Evolutionary conservation across 2,797 vertebrate species (phyloP), one percentile per base, ranked within the genome.

Genomic region (Myotis planiceps): DNA sequence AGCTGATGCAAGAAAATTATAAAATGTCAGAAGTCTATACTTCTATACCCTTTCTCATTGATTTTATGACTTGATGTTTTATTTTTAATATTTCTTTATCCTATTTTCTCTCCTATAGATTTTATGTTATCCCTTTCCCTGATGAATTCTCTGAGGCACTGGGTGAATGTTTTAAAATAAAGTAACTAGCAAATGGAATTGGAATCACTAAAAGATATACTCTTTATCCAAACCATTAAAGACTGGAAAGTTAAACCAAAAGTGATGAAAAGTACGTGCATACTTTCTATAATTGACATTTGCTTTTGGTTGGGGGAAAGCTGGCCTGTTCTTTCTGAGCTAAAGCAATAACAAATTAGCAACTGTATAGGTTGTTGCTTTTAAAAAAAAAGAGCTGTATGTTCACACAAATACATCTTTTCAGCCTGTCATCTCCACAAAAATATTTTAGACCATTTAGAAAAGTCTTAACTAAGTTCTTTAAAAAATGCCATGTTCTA

Each of bases 61-160:
- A 96, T 96, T 95, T 96, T 95, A 75, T 85, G 80, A 96, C 76
- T 88, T 91, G 68, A 79, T 92, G 63, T 81, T 94, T 95, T 95
- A 92, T 94, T 96, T 84, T 92, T 58, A 51, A 51, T 51, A 75
- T 75, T 75, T 23, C 76, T 92, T 93, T 86, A 96, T 74, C 42
- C 29, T 92, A 90, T 95, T 95, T 95, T 92, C 39, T 95, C 75
- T 80, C 45, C 53, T 90, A 87, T 34, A 85, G 94, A 95, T 94
- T 96, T 94, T 92, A 83, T 92, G 47, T 49, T 92, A 72, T 80
- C 13, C n/a, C 7, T 88, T 68, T 32, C 47, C 58, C 42, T 90
- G 84, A 3, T 88, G 75, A 93, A 92, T 95, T 95, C 21, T 81
- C 5, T 53, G 66, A 92, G 75, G 49, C 25, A 55, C 14, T 37